phyloP scores from a whole-genome alignment of 2,888 invertebrate genomes.

The Lomographa bimaculata region DNA sequence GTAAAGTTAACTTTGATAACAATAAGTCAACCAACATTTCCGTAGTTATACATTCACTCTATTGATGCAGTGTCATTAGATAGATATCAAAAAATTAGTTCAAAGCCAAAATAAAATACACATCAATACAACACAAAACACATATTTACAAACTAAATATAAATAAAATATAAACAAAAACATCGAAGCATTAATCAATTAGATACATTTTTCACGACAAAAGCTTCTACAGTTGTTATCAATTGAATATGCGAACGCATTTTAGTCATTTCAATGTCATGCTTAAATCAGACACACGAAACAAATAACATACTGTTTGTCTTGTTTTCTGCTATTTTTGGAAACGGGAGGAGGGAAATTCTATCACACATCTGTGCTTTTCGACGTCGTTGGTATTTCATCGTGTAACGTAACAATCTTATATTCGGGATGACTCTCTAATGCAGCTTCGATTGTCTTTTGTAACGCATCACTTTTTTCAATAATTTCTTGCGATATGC shows the following conservation, averaged over 20 bases:
- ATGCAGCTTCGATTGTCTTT: slow-evolving; percentile 70
- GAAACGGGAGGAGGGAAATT: slow-evolving; percentile 44
- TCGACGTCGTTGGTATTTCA: slow-evolving; percentile 61
- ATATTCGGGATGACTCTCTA: slow-evolving; percentile 73
- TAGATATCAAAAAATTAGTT: too few species aligned
- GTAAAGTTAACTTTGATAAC: too few species aligned
- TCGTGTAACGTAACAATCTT: slow-evolving; percentile 66
- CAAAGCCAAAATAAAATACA: slow-evolving; percentile 14
- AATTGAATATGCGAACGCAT: slow-evolving; percentile 31
- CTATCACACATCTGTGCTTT: slow-evolving; percentile 75
- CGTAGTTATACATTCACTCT: too few species aligned
- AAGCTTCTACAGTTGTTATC: too few species aligned
- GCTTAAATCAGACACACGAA: slow-evolving; percentile 45
- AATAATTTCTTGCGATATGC: slow-evolving; percentile 58
- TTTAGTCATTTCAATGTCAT: slow-evolving; percentile 22
- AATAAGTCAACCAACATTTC: too few species aligned
- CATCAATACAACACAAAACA: slow-evolving; percentile 8
- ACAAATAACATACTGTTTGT: slow-evolving; percentile 70
- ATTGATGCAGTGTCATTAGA: too few species aligned
- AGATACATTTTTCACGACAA: too few species aligned
- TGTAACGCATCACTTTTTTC: slow-evolving; percentile 70
- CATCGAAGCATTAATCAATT: not conserved
- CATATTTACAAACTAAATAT: slow-evolving; percentile 6
- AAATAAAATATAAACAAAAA: not conserved
- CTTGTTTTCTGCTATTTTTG: slow-evolving; percentile 46